Evolutionary conservation across 2,797 vertebrate species (phyloP), one percentile per base, ranked within the genome.

Genomic region (Halcyon chelicuti): DNA sequence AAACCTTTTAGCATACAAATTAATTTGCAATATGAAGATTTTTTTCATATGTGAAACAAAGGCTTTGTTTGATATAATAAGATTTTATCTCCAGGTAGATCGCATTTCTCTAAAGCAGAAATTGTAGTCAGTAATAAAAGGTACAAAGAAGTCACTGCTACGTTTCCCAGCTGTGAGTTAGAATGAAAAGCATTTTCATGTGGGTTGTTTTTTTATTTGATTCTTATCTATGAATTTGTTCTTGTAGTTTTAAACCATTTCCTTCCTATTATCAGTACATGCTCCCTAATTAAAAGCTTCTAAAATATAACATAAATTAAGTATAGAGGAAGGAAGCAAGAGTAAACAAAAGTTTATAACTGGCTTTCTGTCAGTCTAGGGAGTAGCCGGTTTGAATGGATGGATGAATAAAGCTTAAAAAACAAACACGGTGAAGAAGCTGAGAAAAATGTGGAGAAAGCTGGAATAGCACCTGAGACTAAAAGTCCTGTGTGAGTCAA

Each of bases 261-360:
- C 92, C 91, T 96, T 95, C 95, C 82, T 93, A 81, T 90, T 92
- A 91, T 79, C 89, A 75, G 90, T 93, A 94, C 95, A 95, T 74
- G 55, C 80, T 97, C 75, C 60, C 81, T 97, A 96, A 97, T 98
- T 98, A 98, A 97, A 98, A 96, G 82, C 77, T 96, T 95, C 97
- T 97, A 94, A 95, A 98, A 97, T 96, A 87, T 97, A 97, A 92
- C 62, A 67, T 97, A 96, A 98, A 98, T 98, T 96, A 97, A 95
- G 88, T 95, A 76, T 90, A 96, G 95, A 98, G 85, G 80, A 97
- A 93, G 91, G 76, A 97, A 81, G 78, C 73, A 93, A 96, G 78
- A 87, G 91, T 92, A 96, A 95, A 91, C 37, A 89, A 94, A 90
- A 63, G 49, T 85, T 90, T 97, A 46, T 95, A 94, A 85, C 76